Percentiles rank a stretch among this genome's conserved stretches.
phyloP scores from a whole-genome alignment of 2,113 vertebrate species.

The Mus musculus region GRCm39 chr9:119519001-119519500 shows the following conservation, averaged over 20 bases:
- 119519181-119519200: not conserved
- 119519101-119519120: too few relatives aligned
- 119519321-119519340: not conserved
- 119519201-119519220: not conserved
- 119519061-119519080: too few relatives aligned
- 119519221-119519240: not conserved
- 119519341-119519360: not conserved
- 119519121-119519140: not conserved
- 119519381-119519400: not conserved
- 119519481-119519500: not conserved
- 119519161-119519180: too few relatives aligned
- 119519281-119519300: conserved; percentile 40
- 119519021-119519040: not conserved
- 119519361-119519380: not conserved
- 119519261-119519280: not conserved
- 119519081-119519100: not conserved
- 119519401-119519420: not conserved
- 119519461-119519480: not conserved
- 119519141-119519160: not conserved
- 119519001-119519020: not conserved
- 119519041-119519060: not conserved
- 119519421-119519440: conserved; percentile 12
- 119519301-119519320: conserved; percentile 10
- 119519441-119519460: not conserved
- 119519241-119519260: not conserved